A percentile compares a stretch with the other conserved stretches of the same genome.
Conservation (phyloP, 2,888 invertebrate genomes). For the Conistra vaccinii region DNA sequence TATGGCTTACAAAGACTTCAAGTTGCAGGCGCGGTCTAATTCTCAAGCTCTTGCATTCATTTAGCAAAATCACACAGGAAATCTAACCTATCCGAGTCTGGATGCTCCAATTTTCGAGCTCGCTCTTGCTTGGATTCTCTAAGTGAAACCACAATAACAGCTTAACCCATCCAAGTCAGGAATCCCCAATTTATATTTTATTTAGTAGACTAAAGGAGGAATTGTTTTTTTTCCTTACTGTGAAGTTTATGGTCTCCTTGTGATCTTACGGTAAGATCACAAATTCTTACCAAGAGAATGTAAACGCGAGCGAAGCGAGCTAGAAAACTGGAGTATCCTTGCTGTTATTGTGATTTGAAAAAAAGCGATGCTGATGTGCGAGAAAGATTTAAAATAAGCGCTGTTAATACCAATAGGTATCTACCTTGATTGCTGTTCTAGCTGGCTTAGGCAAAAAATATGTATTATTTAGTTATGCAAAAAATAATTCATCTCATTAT, state of each 20-base stretch:
- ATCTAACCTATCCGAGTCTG: too few species aligned
- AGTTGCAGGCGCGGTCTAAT: too few species aligned
- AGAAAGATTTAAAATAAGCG: neutral
- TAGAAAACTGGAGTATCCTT: neutral
- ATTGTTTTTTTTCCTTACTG: neutral
- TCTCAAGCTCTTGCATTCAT: too few species aligned
- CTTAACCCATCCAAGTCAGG: too few species aligned
- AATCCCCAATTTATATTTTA: too few species aligned
- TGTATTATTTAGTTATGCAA: neutral
- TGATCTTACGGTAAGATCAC: too few species aligned
- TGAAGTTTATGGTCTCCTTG: neutral
- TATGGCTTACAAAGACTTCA: neutral
- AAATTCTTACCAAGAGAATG: neutral
- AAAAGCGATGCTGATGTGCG: neutral
- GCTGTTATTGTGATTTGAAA: neutral
- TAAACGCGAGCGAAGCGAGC: neutral
- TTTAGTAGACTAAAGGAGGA: too few species aligned
- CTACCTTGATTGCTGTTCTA: neutral
- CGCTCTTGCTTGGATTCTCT: too few species aligned
- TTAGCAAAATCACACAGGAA: neutral
- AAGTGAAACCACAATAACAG: too few species aligned
- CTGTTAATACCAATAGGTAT: neutral
- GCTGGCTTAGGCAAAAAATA: neutral
- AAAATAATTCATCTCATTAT: neutral
- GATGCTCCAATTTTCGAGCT: too few species aligned